Evolutionary conservation across 2,113 vertebrate genomes (phyloP).

Genomic region (Menidia beryllina): DNA sequence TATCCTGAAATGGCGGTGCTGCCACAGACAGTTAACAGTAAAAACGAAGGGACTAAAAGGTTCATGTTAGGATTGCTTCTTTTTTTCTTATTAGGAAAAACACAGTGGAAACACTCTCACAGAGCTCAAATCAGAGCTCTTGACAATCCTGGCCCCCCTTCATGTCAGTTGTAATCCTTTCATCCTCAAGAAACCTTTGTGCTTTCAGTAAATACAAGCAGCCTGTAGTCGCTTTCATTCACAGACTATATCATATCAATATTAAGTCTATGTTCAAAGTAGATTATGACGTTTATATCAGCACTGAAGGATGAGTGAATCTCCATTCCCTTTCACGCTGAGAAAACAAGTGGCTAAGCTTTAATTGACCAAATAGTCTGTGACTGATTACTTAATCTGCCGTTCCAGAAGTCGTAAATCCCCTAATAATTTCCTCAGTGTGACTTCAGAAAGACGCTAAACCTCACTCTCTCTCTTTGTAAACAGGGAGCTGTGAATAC

Average conservation of each 20-base stretch:
- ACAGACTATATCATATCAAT: neutral
- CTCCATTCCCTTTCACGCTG: too few species aligned
- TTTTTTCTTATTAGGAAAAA: neutral
- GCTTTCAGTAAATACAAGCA: neutral
- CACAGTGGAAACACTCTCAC: neutral
- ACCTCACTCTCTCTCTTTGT: too few species aligned
- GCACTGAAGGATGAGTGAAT: neutral
- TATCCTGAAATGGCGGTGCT: neutral
- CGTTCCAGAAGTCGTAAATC: too few species aligned
- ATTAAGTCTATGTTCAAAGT: neutral
- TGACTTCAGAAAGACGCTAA: too few species aligned
- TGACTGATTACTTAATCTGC: too few species aligned
- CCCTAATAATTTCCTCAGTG: too few species aligned
- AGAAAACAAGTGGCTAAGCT: too few species aligned
- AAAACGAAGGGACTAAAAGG: neutral
- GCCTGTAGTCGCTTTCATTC: slow-evolving; percentile 29
- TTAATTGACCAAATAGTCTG: too few species aligned
- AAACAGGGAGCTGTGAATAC: too few species aligned
- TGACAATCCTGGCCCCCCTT: slow-evolving; percentile 34
- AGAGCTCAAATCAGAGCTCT: slow-evolving; percentile 16
- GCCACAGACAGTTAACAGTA: neutral
- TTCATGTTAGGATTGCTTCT: too few species aligned
- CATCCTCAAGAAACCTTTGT: slow-evolving; percentile 27
- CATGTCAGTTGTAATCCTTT: slow-evolving; percentile 57
- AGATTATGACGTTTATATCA: neutral